Evolutionary conservation across 2,797 vertebrate species (phyloP).

Genomic region (Chaetophractus vellerosus): DNA sequence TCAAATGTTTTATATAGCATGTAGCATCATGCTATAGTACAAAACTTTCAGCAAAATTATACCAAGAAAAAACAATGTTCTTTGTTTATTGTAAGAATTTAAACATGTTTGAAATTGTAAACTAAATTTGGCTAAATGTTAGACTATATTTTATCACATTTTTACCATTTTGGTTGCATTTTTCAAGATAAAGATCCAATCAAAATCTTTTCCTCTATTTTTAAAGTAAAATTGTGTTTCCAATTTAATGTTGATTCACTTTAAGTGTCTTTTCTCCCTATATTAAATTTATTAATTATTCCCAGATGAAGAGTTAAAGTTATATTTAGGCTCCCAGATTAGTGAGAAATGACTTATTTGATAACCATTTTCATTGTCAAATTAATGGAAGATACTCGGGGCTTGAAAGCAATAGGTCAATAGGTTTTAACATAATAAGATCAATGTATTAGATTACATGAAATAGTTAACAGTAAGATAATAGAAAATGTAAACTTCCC

Average conservation of each 20-base stretch:
- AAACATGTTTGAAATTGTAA: conserved; percentile 26
- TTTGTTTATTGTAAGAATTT: conserved; percentile 29
- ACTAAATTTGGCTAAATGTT: conserved; percentile 52
- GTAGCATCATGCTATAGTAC: not conserved
- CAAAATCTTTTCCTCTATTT: conserved; percentile 14
- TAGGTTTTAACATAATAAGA: conserved; percentile 27
- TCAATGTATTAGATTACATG: conserved; percentile 43
- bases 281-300: conserved; percentile 53
- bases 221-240: conserved; percentile 7
- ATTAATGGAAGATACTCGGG: conserved; percentile 23
- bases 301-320: conserved; percentile 27
- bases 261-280: not conserved
- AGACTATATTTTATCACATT: conserved; percentile 50
- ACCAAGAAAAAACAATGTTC: not conserved
- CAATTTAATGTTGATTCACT: conserved; percentile 64
- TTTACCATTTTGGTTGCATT: conserved; percentile 53
- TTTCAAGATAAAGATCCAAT: conserved; percentile 37
- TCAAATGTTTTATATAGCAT: not conserved
- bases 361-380: conserved; percentile 59
- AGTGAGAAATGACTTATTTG: conserved; percentile 67
- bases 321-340: conserved; percentile 48
- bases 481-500: not conserved
- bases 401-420: conserved; percentile 28
- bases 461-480: conserved; percentile 37
- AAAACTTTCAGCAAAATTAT: conserved; percentile 6